These are phyloP conservation scores for Eupeodes latifasciatus DNA, from an alignment of 2,888 invertebrate genomes.

Conservation along the genomic window DNA sequence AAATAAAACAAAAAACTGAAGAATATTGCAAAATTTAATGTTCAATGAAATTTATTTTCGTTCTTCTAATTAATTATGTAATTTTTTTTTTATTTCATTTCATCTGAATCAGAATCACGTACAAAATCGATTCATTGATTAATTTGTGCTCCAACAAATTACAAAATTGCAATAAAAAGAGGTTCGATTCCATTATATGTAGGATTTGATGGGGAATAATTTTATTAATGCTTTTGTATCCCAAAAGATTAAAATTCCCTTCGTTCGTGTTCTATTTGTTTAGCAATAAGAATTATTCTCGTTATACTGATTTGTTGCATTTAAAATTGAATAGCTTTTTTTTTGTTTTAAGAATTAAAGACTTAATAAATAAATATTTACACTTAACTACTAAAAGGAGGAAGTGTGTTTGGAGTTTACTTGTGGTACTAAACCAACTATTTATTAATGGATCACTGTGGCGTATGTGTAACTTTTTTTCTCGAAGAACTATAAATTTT, in stretches of 20 bases:
- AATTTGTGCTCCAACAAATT: neutral
- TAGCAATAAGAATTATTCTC: neutral
- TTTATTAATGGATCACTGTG: too few relatives aligned
- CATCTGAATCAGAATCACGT: neutral
- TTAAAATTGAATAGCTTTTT: too few relatives aligned
- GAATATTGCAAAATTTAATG: neutral
- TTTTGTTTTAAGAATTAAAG: too few relatives aligned
- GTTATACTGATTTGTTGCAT: neutral
- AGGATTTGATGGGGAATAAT: conserved; percentile 1
- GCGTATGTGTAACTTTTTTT: too few relatives aligned
- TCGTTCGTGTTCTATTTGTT: neutral
- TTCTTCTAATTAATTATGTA: neutral
- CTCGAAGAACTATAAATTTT: too few relatives aligned
- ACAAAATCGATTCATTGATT: neutral
- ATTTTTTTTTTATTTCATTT: neutral
- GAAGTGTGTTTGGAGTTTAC: too few relatives aligned
- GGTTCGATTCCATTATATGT: neutral
- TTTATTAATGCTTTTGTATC: neutral
- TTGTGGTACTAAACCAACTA: too few relatives aligned
- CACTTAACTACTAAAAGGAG: too few relatives aligned
- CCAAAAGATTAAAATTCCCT: neutral
- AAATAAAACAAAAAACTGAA: neutral
- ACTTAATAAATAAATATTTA: too few relatives aligned
- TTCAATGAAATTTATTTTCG: neutral
- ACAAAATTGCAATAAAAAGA: neutral